These are phyloP conservation scores for Mus pahari DNA, from an alignment of 2,113 vertebrate genomes.

Conservation along the genomic window DNA sequence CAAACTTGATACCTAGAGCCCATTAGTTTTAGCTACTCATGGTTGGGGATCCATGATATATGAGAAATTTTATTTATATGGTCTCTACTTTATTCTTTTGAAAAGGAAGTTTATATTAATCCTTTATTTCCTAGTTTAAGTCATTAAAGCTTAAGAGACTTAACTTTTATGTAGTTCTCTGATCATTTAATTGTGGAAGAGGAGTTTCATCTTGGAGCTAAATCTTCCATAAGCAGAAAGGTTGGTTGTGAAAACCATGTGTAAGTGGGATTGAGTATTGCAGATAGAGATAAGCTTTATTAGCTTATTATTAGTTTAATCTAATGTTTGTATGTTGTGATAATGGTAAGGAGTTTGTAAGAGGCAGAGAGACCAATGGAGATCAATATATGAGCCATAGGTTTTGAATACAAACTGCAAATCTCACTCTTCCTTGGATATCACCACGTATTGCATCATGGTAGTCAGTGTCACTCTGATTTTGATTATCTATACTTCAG, in stretches of 20 bases:
- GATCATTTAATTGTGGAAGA: neutral
- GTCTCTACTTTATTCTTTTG: neutral
- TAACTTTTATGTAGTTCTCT: neutral
- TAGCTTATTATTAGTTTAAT: neutral
- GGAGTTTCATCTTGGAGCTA: neutral
- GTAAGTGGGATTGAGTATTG: neutral
- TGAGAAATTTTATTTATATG: neutral
- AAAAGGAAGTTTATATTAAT: neutral
- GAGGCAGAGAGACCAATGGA: neutral
- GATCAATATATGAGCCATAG: neutral
- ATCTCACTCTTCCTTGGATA: neutral
- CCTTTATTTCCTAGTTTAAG: neutral
- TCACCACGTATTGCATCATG: neutral
- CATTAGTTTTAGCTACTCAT: neutral
- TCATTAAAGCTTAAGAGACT: neutral
- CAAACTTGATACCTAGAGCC: neutral
- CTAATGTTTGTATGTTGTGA: neutral
- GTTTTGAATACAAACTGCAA: neutral
- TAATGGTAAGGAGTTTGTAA: neutral
- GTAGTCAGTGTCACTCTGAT: neutral
- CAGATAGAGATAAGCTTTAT: neutral
- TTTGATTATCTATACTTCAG: neutral
- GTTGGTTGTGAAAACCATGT: neutral
- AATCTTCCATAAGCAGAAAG: neutral
- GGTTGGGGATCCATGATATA: neutral